Percentiles rank a stretch among this genome's conserved stretches.
Conservation (phyloP, 1,140 invertebrate genomes). For the Episyrphus balteatus region DNA sequence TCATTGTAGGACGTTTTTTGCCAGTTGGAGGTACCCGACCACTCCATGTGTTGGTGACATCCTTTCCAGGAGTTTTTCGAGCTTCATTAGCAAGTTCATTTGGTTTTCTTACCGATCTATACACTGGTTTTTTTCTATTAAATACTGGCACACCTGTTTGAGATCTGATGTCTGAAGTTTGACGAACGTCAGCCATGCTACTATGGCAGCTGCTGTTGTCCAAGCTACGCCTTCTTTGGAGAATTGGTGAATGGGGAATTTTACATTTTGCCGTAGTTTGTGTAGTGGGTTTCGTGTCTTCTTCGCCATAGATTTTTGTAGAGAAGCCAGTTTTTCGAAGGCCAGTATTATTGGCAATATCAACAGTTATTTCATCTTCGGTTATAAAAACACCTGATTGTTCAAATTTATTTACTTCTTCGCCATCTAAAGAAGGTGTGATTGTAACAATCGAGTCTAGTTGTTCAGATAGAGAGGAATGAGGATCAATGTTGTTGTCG, state of each 20-base stretch:
- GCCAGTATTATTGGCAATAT: slow-evolving; percentile 54
- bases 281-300: slow-evolving; percentile 28
- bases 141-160: slow-evolving; percentile 15
- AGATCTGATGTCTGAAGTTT: slow-evolving; percentile 23
- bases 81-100: slow-evolving; percentile 7
- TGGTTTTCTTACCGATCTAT: slow-evolving; percentile 33
- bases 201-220: slow-evolving; percentile 25
- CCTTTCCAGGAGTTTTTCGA: slow-evolving; percentile 32
- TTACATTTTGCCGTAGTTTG: slow-evolving; percentile 13
- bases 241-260: slow-evolving; percentile 26
- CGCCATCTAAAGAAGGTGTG: background rate
- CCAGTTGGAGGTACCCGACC: slow-evolving; percentile 40
- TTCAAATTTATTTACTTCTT: slow-evolving; percentile 18
- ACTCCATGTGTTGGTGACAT: slow-evolving; percentile 58
- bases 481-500: slow-evolving; percentile 4
- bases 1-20: slow-evolving; percentile 48
- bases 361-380: slow-evolving; percentile 46
- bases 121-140: slow-evolving; percentile 25
- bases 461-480: background rate
- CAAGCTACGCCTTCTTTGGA: slow-evolving; percentile 24
- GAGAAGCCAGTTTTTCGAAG: slow-evolving; percentile 52
- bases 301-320: slow-evolving; percentile 42
- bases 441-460: too few species aligned
- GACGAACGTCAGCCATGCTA: slow-evolving; percentile 7
- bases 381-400: slow-evolving; percentile 36